Evolutionary conservation across 2,113 vertebrate genomes (phyloP).

Genomic region (Neoarius graeffei): DNA sequence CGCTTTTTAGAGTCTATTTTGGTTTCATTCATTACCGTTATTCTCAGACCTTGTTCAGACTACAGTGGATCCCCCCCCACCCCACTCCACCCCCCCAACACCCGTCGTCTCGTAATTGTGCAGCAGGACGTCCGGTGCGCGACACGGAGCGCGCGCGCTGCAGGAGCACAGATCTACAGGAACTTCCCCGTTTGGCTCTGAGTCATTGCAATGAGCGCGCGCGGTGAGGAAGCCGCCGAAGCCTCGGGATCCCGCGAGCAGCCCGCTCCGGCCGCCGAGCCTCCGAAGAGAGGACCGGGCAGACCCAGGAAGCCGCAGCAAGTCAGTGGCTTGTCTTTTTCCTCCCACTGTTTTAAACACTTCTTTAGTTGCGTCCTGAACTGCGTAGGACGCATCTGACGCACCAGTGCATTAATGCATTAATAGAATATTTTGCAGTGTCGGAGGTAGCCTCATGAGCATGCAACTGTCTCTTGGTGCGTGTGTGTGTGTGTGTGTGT

Average conservation of each 20-base stretch:
- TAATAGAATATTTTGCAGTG: neutral
- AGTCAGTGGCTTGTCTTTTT: constrained; percentile 75
- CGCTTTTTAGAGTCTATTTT: constrained; percentile 38
- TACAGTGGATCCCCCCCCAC: constrained; percentile 35
- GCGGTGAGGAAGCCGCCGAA: constrained; percentile 85
- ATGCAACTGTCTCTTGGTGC: neutral
- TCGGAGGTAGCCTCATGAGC: neutral
- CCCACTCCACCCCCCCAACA: too few relatives aligned
- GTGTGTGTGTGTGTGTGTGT: neutral
- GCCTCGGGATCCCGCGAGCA: constrained; percentile 86
- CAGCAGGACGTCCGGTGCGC: constrained; percentile 81
- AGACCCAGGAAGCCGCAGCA: constrained; percentile 92
- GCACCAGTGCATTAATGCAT: neutral
- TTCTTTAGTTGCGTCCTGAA: constrained; percentile 13
- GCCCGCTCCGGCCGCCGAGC: constrained; percentile 80
- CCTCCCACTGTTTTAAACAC: neutral
- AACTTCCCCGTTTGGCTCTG: constrained; percentile 58
- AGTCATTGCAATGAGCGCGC: constrained; percentile 84
- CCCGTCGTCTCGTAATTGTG: constrained; percentile 43
- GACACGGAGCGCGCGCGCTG: constrained; percentile 42
- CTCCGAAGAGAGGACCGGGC: constrained; percentile 90
- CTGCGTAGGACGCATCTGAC: neutral
- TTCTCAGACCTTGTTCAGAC: constrained; percentile 18
- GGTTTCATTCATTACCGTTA: constrained; percentile 20
- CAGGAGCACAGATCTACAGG: constrained; percentile 53